These are phyloP conservation scores for Hydrophis major DNA, from an alignment of 2,797 vertebrate genomes.

Conservation along the genomic window DNA sequence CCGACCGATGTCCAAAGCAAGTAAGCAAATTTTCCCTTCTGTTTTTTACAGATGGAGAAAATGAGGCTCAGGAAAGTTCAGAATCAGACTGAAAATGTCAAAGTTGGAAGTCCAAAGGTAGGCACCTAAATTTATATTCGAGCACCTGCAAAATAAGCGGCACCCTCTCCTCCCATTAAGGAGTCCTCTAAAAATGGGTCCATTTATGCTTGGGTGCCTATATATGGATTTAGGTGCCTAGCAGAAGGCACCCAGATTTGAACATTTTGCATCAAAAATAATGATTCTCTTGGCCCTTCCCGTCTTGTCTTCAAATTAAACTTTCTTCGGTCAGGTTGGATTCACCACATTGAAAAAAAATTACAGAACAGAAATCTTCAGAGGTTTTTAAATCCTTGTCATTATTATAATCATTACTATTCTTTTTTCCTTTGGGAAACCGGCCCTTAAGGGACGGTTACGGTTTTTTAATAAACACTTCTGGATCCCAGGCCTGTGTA, in stretches of 20 bases:
- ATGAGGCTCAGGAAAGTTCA: slow-evolving; percentile 13
- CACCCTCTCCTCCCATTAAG: background rate
- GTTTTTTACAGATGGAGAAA: slow-evolving; percentile 16
- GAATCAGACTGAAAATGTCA: background rate
- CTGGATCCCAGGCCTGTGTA: background rate
- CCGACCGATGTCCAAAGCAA: slow-evolving; percentile 7
- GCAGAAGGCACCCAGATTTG: background rate
- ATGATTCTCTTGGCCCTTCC: background rate
- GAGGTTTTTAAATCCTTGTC: background rate
- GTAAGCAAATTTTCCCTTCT: slow-evolving; percentile 12
- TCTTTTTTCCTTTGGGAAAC: background rate
- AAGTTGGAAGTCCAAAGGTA: slow-evolving; percentile 5
- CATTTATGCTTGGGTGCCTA: slow-evolving; percentile 20
- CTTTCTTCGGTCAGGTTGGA: background rate
- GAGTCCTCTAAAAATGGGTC: slow-evolving; percentile 17
- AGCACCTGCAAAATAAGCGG: slow-evolving; percentile 17
- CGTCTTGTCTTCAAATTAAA: background rate
- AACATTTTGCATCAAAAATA: background rate
- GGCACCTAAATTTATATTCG: background rate
- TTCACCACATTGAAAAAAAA: background rate
- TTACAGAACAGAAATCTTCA: background rate
- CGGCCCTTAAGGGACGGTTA: background rate
- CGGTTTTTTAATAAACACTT: background rate
- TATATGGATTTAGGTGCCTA: background rate
- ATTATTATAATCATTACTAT: background rate